phyloP scores from a whole-genome alignment of 2,797 vertebrate species.

The Lindbergichthys nudifrons region DNA sequence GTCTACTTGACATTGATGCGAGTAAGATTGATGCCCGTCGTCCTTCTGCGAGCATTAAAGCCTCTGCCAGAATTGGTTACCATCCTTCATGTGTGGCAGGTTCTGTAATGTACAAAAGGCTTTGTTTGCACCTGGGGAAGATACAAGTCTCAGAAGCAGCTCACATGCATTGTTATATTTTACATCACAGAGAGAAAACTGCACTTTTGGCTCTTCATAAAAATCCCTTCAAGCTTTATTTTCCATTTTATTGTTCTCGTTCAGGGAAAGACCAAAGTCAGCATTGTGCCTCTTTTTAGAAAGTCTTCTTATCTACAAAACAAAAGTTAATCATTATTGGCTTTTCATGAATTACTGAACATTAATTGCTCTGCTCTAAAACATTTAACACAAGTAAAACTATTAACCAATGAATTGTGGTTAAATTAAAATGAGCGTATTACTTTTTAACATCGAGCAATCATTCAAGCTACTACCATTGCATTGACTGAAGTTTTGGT shows the following conservation, averaged over 20 bases:
- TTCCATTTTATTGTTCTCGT: constrained; percentile 25
- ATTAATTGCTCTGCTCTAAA: no score
- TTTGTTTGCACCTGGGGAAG: constrained; percentile 31
- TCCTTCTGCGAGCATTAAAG: constrained; percentile 41
- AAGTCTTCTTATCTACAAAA: constrained; percentile 6
- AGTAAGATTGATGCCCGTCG: constrained; percentile 54
- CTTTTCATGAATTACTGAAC: background rate
- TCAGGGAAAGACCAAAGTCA: constrained; percentile 9
- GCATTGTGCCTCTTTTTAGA: constrained; percentile 9
- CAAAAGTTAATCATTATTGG: background rate
- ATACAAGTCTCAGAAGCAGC: constrained; percentile 18
- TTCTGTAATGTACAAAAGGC: constrained; percentile 42
- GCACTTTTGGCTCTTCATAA: constrained; percentile 12
- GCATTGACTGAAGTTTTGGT: background rate
- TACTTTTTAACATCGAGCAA: background rate
- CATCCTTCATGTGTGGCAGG: background rate
- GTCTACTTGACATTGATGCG: constrained; percentile 45
- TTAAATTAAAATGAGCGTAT: no score
- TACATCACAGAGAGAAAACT: constrained; percentile 26
- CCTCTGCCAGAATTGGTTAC: constrained; percentile 1
- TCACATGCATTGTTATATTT: constrained; percentile 22
- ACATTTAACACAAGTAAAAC: no score
- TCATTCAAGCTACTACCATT: background rate
- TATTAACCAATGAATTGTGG: no score
- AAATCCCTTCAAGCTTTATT: constrained; percentile 11